phyloP scores from a whole-genome alignment of 2,888 invertebrate species.

The Parapristionchus giblindavisi region DNA sequence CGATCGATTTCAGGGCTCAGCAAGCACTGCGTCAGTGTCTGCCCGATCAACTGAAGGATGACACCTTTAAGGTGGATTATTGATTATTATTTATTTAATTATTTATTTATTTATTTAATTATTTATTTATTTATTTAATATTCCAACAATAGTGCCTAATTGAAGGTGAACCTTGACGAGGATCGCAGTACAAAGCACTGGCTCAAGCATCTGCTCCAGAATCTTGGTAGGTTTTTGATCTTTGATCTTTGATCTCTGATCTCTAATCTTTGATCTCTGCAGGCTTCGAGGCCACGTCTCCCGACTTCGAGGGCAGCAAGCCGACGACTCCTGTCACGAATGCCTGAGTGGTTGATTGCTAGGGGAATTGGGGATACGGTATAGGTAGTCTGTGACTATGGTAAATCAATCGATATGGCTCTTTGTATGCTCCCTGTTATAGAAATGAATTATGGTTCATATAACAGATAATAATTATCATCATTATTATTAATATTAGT shows the following conservation, averaged over 20 bases:
- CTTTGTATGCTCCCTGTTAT: slow-evolving; percentile 5
- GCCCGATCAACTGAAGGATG: slow-evolving; percentile 94
- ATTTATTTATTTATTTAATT: not conserved
- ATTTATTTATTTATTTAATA: not conserved
- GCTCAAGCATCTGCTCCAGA: slow-evolving; percentile 90
- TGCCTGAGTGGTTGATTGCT: slow-evolving; percentile 15
- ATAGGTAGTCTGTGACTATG: not conserved
- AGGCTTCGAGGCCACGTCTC: slow-evolving; percentile 29
- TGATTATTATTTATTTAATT: not conserved
- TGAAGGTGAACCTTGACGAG: slow-evolving; percentile 75
- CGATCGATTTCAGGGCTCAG: slow-evolving; percentile 83
- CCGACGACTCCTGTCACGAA: slow-evolving; percentile 39
- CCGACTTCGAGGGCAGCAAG: slow-evolving; percentile 6
- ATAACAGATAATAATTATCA: too few relatives aligned
- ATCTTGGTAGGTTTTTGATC: slow-evolving; percentile 74
- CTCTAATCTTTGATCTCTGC: not conserved
- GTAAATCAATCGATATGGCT: slow-evolving; percentile 12
- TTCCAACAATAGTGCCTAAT: not conserved
- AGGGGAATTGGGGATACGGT: too few relatives aligned
- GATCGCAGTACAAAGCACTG: slow-evolving; percentile 97
- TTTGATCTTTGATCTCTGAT: slow-evolving; percentile 11
- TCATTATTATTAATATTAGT: too few relatives aligned
- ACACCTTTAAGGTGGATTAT: slow-evolving; percentile 92
- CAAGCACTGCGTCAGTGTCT: slow-evolving; percentile 95
- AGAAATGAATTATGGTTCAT: too few relatives aligned